phyloP scores from a whole-genome alignment of 2,888 invertebrate genomes.

The Sclerodermus sp. region DNA sequence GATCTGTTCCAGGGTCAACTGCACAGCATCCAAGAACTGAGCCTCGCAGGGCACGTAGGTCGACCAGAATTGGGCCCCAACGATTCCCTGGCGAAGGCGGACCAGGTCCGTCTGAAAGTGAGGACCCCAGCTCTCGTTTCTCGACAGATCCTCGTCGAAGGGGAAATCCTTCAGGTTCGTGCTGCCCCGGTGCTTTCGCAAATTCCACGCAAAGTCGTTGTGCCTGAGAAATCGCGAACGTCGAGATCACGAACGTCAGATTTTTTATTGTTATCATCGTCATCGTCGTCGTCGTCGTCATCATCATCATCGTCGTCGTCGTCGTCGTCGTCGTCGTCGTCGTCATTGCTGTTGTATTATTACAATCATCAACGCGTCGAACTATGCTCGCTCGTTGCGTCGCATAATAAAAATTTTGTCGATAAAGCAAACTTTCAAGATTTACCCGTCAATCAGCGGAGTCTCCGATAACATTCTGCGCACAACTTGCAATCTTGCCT shows the following conservation, averaged over 20 bases:
- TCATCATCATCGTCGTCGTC: no score
- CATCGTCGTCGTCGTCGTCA: no score
- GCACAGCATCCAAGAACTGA: conserved; percentile 69
- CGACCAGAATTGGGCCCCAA: conserved; percentile 60
- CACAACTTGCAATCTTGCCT: conserved; percentile 63
- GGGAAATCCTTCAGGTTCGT: conserved; percentile 53
- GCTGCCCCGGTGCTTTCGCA: conserved; percentile 52
- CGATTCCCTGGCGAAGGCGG: conserved; percentile 57
- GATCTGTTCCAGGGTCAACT: conserved; percentile 68
- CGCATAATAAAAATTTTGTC: neutral
- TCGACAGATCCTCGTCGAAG: conserved; percentile 53
- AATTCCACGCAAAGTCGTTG: conserved; percentile 58
- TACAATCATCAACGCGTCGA: no score
- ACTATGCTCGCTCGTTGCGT: no score
- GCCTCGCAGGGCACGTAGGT: conserved; percentile 64
- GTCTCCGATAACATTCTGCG: conserved; percentile 61
- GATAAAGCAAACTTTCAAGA: neutral
- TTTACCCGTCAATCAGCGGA: conserved; percentile 62
- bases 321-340: no score
- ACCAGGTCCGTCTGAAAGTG: conserved; percentile 61
- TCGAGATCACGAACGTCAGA: neutral
- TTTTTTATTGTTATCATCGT: neutral
- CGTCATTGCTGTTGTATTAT: no score
- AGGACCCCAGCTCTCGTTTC: conserved; percentile 48
- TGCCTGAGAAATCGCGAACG: conserved; percentile 37